Percentiles rank a stretch among this genome's conserved stretches.
Conservation (phyloP, 1,140 invertebrate genomes). For the Aphelinus atriplicis region DNA sequence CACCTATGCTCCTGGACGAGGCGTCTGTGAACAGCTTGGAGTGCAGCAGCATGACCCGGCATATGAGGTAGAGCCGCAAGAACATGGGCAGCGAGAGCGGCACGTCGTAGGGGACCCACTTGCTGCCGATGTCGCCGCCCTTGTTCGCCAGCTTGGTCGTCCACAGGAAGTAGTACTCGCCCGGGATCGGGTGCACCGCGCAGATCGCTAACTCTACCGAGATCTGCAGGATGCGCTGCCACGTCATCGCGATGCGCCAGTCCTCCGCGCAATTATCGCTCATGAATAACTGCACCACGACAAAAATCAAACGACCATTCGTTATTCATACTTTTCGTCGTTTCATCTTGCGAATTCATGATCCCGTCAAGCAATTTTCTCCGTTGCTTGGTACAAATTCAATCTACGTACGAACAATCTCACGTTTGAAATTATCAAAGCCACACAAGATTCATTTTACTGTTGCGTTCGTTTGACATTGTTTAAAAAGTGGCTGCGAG, state of each 20-base stretch:
- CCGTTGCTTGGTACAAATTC: background rate
- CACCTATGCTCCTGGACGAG: slow-evolving; percentile 92
- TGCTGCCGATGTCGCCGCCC: slow-evolving; percentile 82
- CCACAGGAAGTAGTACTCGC: slow-evolving; percentile 95
- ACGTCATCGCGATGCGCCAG: slow-evolving; percentile 99
- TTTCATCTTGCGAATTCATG: too few species aligned
- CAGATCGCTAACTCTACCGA: slow-evolving; percentile 93
- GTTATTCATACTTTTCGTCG: too few species aligned
- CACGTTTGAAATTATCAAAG: too few species aligned
- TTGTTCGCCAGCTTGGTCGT: slow-evolving; percentile 94
- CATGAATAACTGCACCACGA: slow-evolving; percentile 89
- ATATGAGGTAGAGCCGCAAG: slow-evolving; percentile 97
- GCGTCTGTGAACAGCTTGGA: slow-evolving; percentile 99
- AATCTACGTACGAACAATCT: background rate
- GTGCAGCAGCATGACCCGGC: slow-evolving; percentile 98
- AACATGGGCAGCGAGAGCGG: slow-evolving; percentile 99
- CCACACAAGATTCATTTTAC: too few species aligned
- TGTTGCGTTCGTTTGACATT: too few species aligned
- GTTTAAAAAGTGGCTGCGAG: too few species aligned
- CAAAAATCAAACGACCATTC: too few species aligned
- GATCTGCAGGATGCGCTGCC: slow-evolving; percentile 94
- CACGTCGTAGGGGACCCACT: slow-evolving; percentile 93
- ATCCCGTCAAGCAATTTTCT: background rate
- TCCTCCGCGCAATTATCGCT: slow-evolving; percentile 99
- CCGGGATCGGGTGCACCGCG: slow-evolving; percentile 96